Base-by-base conservation (phyloP, 2,797 vertebrate genomes). In the Apodemus agrarius region DNA sequence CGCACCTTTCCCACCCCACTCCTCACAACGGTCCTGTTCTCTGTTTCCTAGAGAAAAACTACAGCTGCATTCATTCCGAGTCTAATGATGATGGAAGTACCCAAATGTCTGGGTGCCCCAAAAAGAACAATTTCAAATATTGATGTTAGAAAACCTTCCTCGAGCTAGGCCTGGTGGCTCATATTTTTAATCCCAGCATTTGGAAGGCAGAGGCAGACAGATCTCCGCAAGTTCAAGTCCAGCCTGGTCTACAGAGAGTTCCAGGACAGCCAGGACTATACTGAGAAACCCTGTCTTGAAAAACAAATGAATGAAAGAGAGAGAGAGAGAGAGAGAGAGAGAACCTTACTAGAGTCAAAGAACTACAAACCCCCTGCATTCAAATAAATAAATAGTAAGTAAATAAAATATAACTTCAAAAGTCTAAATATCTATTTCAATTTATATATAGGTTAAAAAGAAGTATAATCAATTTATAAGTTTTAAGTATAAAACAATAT, bases 401-500 rank as follows among this genome's bases (percentile, higher is more conserved):
- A n/a, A 69, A 52, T 85, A n/a, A 54, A 87, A 57, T 57, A 37
- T 88, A 54, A 57, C 52, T 19, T 74, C 37, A 74, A 88, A 87
- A 88, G 26, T 74, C 24, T 21, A 57, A 57, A 74, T 88, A 9
- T 74, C 14, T 46, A 21, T 72, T 95, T 96, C 52, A 82, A 87
- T 43, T 89, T 88, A 87, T 3, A 89, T 22, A 82, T 49, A 79
- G 34, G n/a, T 34, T 93, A 75, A 86, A 82, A 96, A 90, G 75
- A 86, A 91, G 31, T 61, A 61, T 17, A 79, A 96, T 76, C 31
- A 63, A 96, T 43, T 61, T 76, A 31, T 75, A 46, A 83, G 29
- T 65, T 92, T 96, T 63, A 85, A 90, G 21, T 40, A 57, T 93
- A 67, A 94, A 94, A 91, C 86, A 57, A 87, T 54, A 83, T 63